Evolutionary conservation across 2,113 vertebrate genomes (phyloP), one percentile per base, ranked within the genome.

Genomic region (Clupea harengus): DNA sequence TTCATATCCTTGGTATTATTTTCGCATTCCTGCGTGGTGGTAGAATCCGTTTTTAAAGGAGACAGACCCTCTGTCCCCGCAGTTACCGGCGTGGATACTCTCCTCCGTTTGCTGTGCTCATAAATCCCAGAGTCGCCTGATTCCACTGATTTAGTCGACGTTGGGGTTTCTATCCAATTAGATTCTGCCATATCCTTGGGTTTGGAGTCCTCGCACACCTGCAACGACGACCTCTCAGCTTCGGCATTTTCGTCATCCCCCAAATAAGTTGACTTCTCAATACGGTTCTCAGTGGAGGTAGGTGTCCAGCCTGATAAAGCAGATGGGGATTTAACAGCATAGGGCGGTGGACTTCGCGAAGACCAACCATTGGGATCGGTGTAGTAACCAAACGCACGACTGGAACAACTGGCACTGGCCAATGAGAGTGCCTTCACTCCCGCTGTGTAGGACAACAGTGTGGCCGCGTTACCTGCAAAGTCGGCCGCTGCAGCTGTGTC

Each of bases 91-190:
- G 95, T 94, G 0, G 95, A 96, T 92, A 96, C 95, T 87, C 95
- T 91, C 93, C 95, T 92, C 90, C 95, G 89, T 91, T 96, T 96
- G 89, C 94, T 95, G 93, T 96, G 95, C 93, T 96, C 95, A 91
- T 96, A 96, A 94, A 96, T 96, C 91, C 95, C 95, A 90, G 96
- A 96, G 92, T 96, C 96, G 84, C 93, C 92, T 54, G 96, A 96
- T 90, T 96, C 95, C 92, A 39, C 2, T 39, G 96, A 95, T 85
- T 96, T 96, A 90, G 96, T 96, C 78, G 95, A 96, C 7, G 96
- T 95, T 18, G 95, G 95, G 1, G 96, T 95, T 90, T 96, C 96
- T 91, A 95, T 95, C 96, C 96, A 97, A 91, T 94, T 96, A 86
- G 94, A 95, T 90, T 96, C 96, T 87, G 95, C 93, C 91, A 94